Base-by-base conservation (phyloP, 2,113 vertebrate genomes). In the Smithornis capensis region DNA sequence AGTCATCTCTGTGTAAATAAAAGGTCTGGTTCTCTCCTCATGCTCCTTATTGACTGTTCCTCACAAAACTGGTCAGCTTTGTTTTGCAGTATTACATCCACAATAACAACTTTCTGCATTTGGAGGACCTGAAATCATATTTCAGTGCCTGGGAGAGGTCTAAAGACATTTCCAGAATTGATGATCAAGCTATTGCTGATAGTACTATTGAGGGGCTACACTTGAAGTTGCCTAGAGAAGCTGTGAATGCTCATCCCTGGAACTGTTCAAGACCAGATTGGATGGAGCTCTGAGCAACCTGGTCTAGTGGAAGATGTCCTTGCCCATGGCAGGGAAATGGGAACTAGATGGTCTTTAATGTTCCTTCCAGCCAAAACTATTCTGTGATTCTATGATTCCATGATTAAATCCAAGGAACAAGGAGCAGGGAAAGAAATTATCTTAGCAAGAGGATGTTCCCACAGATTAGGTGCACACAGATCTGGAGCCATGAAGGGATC, bases 301-400 rank as follows among this genome's bases (percentile, higher is more conserved):
- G 71, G 8, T 1, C 0, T 28, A 5, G 31, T 11, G 31, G 22
- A 49, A 35, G 7, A 12, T 42, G 9, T 27, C 17, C 24, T 14
- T 55, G 35, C 6, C 40, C 1, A 0, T 28, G 9, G 14, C n/a
- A 53, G 1, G 2, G 2, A 28, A 4, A 2, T 25, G 25, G 29
- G 40, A 83, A 55, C 0, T 1, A 62, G 9, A 23, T 22, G 24
- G 8, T 3, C 25, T 23, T 42, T 22, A 16, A 23, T 6, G 6
- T 69, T 15, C 4, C 25, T 63, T 55, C 42, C 63, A 42, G 9
- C 7, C 18, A 17, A 35, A 31, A 31, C 12, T 17, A 42, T 47
- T 69, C 55, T 35, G 9, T 29, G 55, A 22, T 69, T 42, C 35
- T 83, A 10, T 77, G 18, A 37, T 49, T 68, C 38, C 29, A 10